phyloP scores from a whole-genome alignment of 1,140 invertebrate species.

The Fopius arisanus region DNA sequence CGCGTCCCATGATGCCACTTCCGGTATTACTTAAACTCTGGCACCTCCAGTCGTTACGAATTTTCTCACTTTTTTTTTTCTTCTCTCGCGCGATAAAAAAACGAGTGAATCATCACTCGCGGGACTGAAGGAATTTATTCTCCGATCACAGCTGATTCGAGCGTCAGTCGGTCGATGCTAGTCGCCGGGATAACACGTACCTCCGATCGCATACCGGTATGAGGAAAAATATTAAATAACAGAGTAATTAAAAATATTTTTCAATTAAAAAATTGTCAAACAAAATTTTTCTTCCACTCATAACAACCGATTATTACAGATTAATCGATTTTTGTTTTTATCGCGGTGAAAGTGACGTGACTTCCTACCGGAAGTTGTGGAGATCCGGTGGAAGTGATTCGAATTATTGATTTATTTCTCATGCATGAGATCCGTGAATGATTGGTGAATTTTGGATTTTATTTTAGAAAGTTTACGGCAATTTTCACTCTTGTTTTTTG shows the following conservation, averaged over 20 bases:
- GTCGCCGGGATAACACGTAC: background rate
- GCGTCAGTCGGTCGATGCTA: background rate
- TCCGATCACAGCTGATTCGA: background rate
- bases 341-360: background rate
- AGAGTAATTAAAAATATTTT: background rate
- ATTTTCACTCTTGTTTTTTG: too few species aligned
- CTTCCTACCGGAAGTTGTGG: background rate
- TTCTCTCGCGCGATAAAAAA: background rate
- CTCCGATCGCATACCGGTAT: background rate
- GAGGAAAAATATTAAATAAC: background rate
- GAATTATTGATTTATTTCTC: background rate
- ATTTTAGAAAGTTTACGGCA: too few species aligned
- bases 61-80: background rate
- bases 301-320: background rate
- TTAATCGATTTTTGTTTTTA: background rate
- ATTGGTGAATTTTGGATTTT: too few species aligned
- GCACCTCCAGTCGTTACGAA: background rate
- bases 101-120: background rate
- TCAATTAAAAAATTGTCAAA: too few species aligned
- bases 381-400: background rate
- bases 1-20: background rate
- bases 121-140: conserved; percentile 1
- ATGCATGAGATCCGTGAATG: too few species aligned
- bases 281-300: too few species aligned
- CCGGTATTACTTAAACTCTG: background rate